Evolutionary conservation across 2,113 vertebrate genomes (phyloP).

Genomic region (Castor canadensis): DNA sequence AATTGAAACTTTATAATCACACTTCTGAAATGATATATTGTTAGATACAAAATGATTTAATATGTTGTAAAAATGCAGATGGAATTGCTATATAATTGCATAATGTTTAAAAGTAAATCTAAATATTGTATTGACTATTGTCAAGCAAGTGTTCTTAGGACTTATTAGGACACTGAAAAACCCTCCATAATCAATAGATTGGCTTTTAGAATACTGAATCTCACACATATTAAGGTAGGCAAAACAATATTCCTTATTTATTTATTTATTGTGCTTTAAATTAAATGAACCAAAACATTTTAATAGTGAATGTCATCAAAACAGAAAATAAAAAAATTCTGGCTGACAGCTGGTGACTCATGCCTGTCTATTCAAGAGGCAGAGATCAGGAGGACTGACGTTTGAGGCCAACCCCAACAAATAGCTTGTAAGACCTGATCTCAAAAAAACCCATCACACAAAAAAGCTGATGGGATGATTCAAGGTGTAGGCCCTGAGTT

Average conservation of each 20-base stretch:
- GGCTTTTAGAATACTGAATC: slow-evolving; percentile 15
- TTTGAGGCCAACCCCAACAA: too few species aligned
- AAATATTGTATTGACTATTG: background rate
- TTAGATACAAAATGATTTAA: background rate
- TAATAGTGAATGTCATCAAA: too few species aligned
- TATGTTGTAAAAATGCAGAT: background rate
- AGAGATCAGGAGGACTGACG: too few species aligned
- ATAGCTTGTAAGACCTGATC: too few species aligned
- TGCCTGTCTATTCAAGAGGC: too few species aligned
- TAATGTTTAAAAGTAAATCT: slow-evolving; percentile 25
- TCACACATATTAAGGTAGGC: background rate
- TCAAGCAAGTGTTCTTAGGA: background rate
- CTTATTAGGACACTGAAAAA: background rate
- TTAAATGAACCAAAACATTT: slow-evolving; percentile 43
- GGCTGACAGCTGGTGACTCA: too few species aligned
- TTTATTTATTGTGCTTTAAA: slow-evolving; percentile 55
- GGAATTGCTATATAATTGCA: background rate
- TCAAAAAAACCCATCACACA: too few species aligned
- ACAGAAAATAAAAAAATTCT: too few species aligned
- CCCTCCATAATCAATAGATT: background rate
- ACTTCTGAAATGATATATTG: background rate
- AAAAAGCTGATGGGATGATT: too few species aligned
- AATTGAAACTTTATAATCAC: background rate
- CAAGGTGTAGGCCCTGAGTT: too few species aligned
- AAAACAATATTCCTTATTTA: slow-evolving; percentile 43